Evolutionary conservation across 2,797 vertebrate species (phyloP), one percentile per base, ranked within the genome.

Genomic region (Saxicola maurus): DNA sequence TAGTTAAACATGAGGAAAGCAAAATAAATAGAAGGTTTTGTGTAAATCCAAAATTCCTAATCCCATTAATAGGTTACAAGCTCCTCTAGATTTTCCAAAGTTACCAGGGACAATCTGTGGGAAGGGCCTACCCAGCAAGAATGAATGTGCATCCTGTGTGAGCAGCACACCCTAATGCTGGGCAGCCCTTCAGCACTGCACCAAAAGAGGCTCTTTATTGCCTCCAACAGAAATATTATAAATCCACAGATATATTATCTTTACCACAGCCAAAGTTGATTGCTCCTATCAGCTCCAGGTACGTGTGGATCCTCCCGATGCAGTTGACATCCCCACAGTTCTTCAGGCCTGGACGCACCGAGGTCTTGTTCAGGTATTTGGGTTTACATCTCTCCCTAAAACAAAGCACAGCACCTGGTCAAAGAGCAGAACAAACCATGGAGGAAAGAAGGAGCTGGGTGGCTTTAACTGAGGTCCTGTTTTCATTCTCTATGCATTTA

Each of bases 301-400:
- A 99, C 0, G 98, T 99, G 97, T 99, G 99, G 95, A 99, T 98
- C 71, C 99, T 97, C 68, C 99, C 99, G 28, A 99, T 99, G 95
- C 99, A 99, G 98, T 99, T 99, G 45, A 99, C 99, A 6, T 99
- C 99, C 1, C 99, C 99, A 8, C 99, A 99, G 96, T 99, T 99
- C 98, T 99, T 99, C 67, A 99, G 97, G 75, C 99, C 99, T 2
- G 99, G 99, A 13, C 99, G 98, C 33, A 99, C 99, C 0, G 98
- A 99, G 3, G 99, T 99, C 97, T 99, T 99, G 96, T 99, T 99
- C 94, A 99, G 97, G 97, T 99, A 99, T 89, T 97, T 98, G 57
- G 99, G 99, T 92, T 98, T 99, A 94, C 97, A 98, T 89, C 95
- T 98, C 85, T 98, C 95, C 99, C 99, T 99, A 49, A 73, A 97